Evolutionary conservation across 1,140 invertebrate genomes (phyloP).

Genomic region (Drosophila aff.): DNA sequence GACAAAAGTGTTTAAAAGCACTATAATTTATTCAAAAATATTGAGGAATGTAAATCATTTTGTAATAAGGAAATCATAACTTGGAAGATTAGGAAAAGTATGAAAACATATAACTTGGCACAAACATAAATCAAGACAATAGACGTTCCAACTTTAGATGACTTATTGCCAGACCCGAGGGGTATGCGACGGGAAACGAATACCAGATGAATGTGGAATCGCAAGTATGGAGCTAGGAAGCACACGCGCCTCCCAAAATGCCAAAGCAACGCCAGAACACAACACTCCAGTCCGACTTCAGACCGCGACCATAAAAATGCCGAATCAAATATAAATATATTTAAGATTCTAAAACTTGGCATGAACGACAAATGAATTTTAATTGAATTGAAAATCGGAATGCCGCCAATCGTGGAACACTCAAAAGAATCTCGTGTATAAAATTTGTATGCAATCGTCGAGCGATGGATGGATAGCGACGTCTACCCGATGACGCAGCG

Average conservation of each 20-base stretch:
- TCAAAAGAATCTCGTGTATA: slow-evolving; percentile 44
- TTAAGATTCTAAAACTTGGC: slow-evolving; percentile 57
- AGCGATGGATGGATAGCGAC: slow-evolving; percentile 24
- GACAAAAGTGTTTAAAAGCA: not conserved
- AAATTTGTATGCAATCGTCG: slow-evolving; percentile 62
- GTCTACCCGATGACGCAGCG: slow-evolving; percentile 47
- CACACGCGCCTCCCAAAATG: slow-evolving; percentile 52
- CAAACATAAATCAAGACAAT: slow-evolving; percentile 39
- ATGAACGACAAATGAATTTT: slow-evolving; percentile 70
- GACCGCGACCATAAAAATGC: slow-evolving; percentile 48
- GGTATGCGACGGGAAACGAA: not conserved
- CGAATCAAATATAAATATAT: slow-evolving; percentile 53
- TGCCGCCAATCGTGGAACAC: slow-evolving; percentile 25
- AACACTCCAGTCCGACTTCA: slow-evolving; percentile 21
- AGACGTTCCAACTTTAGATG: slow-evolving; percentile 29
- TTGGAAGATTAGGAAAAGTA: not conserved
- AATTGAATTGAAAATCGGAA: slow-evolving; percentile 62
- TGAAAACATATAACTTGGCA: not conserved
- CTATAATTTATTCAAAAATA: not conserved
- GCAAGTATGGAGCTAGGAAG: slow-evolving; percentile 72
- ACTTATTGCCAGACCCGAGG: not conserved
- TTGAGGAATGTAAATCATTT: not conserved
- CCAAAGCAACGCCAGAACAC: slow-evolving; percentile 9
- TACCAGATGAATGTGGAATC: slow-evolving; percentile 10
- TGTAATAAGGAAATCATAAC: not conserved